Evolutionary conservation across 1,140 invertebrate genomes (phyloP).

Genomic region (Atta colombica): DNA sequence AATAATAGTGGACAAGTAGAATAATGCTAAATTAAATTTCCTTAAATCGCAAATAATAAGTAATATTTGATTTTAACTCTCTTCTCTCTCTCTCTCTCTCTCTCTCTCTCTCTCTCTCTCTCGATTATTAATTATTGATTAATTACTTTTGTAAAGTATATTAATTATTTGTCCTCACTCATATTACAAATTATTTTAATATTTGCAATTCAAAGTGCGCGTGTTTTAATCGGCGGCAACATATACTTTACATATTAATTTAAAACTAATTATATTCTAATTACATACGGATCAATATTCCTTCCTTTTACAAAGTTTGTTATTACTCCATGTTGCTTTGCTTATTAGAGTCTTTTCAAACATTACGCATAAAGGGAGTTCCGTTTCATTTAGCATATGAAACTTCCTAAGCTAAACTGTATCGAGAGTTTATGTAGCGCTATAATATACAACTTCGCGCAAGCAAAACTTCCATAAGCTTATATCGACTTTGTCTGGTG

Average conservation of each 20-base stretch:
- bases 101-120: too few relatives aligned
- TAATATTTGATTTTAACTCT: background rate
- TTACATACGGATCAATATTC: constrained; percentile 8
- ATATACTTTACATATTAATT: constrained; percentile 19
- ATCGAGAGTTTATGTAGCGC: constrained; percentile 33
- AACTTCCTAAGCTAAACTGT: constrained; percentile 22
- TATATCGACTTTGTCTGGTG: constrained; percentile 28
- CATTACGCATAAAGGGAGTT: constrained; percentile 13
- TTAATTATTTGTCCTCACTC: background rate
- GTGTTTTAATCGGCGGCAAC: background rate
- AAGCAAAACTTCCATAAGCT: background rate
- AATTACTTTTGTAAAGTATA: background rate
- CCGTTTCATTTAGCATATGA: constrained; percentile 23
- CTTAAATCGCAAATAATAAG: background rate
- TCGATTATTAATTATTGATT: background rate
- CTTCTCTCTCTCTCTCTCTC: too few relatives aligned
- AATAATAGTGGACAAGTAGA: background rate
- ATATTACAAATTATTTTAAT: constrained; percentile 11
- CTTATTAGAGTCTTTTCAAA: constrained; percentile 36
- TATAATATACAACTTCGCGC: constrained; percentile 18
- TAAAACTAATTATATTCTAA: background rate
- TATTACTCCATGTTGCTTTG: background rate
- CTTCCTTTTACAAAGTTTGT: background rate
- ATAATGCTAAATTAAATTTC: constrained; percentile 44
- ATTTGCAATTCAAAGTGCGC: background rate